These are phyloP conservation scores for Solea solea DNA, from an alignment of 2,113 vertebrate genomes.

Conservation along the genomic window DNA sequence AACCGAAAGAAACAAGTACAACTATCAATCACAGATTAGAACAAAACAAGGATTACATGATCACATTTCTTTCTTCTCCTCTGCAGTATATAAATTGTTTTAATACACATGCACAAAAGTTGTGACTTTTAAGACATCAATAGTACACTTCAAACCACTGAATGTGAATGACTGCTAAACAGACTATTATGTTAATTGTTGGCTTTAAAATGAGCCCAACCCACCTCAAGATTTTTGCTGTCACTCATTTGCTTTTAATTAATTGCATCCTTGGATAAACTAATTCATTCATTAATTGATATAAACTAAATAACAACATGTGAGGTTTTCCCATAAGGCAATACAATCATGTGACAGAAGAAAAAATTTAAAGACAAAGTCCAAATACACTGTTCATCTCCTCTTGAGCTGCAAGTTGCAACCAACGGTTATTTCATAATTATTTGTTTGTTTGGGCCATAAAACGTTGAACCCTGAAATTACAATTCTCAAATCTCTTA, in stretches of 20 bases:
- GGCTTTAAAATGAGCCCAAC: not conserved
- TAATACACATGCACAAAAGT: not conserved
- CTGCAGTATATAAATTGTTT: not conserved
- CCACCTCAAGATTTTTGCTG: conserved; percentile 33
- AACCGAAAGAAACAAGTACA: too few relatives aligned
- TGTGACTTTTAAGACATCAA: not conserved
- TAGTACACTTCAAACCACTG: conserved; percentile 45
- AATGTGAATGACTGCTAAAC: conserved; percentile 34
- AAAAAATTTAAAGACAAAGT: too few relatives aligned
- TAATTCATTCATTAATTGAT: not conserved
- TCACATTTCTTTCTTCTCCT: not conserved
- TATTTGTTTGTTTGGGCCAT: too few relatives aligned
- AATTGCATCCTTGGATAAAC: not conserved
- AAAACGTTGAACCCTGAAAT: too few relatives aligned
- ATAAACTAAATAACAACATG: not conserved
- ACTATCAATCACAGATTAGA: too few relatives aligned
- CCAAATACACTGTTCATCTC: too few relatives aligned
- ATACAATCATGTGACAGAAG: not conserved
- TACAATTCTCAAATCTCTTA: too few relatives aligned
- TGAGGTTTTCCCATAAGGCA: not conserved
- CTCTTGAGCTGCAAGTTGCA: too few relatives aligned
- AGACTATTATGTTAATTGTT: not conserved
- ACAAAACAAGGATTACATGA: not conserved
- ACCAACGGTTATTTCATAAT: too few relatives aligned
- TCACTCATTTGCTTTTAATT: conserved; percentile 27